phyloP scores from a whole-genome alignment of 1,140 invertebrate genomes.

The Harpegnathos saltator region DNA sequence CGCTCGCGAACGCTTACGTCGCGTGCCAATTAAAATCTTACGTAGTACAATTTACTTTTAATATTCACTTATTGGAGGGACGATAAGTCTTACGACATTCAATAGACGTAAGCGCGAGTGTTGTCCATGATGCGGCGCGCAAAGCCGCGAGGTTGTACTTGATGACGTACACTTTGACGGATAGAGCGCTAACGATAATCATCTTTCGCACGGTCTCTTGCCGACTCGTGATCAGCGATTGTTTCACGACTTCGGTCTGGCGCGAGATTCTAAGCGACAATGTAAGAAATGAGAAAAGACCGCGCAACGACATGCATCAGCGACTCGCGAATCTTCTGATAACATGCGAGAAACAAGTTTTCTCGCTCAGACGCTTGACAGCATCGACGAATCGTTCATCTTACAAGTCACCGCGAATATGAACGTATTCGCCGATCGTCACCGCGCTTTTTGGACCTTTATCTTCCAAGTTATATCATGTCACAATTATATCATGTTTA shows the following conservation, averaged over 20 bases:
- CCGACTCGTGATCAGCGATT: background rate
- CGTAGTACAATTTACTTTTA: slow-evolving; percentile 16
- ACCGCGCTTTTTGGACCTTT: too few relatives aligned
- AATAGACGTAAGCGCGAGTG: slow-evolving; percentile 38
- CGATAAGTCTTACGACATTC: slow-evolving; percentile 7
- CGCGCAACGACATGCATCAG: background rate
- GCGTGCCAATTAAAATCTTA: background rate
- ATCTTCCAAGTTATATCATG: background rate
- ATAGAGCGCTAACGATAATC: slow-evolving; percentile 58
- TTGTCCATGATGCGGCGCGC: slow-evolving; percentile 5
- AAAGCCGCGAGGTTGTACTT: slow-evolving; percentile 25
- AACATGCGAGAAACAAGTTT: too few relatives aligned
- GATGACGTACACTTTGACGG: slow-evolving; percentile 47
- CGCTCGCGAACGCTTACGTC: slow-evolving; percentile 6
- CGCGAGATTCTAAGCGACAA: background rate
- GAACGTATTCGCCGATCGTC: too few relatives aligned
- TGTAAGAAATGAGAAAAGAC: slow-evolving; percentile 36
- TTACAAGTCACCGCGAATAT: too few relatives aligned
- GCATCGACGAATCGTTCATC: too few relatives aligned
- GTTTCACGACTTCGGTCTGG: background rate
- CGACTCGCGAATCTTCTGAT: too few relatives aligned
- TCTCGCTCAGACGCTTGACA: too few relatives aligned
- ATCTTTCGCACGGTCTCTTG: slow-evolving; percentile 43
- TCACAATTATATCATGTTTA: slow-evolving; percentile 15
- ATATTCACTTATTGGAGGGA: slow-evolving; percentile 45